These are phyloP conservation scores for Rhorus exstirpatorius DNA, from an alignment of 2,888 invertebrate species.

Conservation along the genomic window DNA sequence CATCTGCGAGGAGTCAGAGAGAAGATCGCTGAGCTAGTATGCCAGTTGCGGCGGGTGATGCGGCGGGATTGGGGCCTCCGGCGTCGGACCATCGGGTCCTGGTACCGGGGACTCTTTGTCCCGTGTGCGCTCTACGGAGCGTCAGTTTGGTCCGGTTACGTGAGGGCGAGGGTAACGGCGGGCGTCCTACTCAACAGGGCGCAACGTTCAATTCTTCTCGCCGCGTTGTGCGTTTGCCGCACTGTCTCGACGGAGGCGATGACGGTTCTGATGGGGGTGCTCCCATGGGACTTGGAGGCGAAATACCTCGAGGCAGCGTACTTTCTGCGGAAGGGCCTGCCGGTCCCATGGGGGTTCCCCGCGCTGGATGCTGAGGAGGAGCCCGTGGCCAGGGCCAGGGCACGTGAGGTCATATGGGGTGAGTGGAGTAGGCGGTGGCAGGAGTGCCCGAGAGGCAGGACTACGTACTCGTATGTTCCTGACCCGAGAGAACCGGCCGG, in stretches of 20 bases:
- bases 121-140: not conserved
- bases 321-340: conserved; percentile 21
- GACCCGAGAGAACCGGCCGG: too few relatives aligned
- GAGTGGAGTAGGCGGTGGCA: too few relatives aligned
- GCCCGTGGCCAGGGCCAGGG: too few relatives aligned
- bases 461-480: too few relatives aligned
- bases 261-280: too few relatives aligned
- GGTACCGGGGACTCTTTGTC: too few relatives aligned
- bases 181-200: not conserved
- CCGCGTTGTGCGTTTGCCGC: conserved; percentile 52
- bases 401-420: too few relatives aligned
- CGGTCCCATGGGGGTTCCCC: too few relatives aligned
- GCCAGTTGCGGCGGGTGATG: conserved; percentile 39
- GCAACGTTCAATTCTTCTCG: conserved; percentile 56
- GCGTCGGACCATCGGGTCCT: conserved; percentile 23
- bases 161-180: conserved; percentile 12
- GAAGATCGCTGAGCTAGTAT: conserved; percentile 22
- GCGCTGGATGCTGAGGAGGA: too few relatives aligned
- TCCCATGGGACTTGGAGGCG: too few relatives aligned
- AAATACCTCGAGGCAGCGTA: conserved; percentile 30
- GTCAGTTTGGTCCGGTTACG: not conserved
- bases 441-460: too few relatives aligned
- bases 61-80: conserved; percentile 40
- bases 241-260: conserved; percentile 65
- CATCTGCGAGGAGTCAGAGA: not conserved